Evolutionary conservation across 2,888 invertebrate species (phyloP).

Genomic region (Limnephilus rhombicus): DNA sequence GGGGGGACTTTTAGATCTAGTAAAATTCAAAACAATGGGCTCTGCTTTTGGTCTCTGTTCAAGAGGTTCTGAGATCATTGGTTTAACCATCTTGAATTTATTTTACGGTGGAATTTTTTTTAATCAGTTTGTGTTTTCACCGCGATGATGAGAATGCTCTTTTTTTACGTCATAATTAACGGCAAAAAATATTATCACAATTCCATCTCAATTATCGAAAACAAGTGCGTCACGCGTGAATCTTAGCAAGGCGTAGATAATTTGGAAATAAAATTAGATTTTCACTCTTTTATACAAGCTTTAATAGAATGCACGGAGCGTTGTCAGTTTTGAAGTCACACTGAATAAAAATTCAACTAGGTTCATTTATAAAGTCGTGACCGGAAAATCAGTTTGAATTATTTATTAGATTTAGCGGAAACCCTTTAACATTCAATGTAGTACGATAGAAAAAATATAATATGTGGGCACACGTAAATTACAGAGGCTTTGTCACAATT

Average conservation of each 20-base stretch:
- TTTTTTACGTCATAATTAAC: background rate
- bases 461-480: background rate
- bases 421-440: background rate
- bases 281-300: too few relatives aligned
- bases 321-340: background rate
- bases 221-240: background rate
- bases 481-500: background rate
- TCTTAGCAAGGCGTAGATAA: background rate
- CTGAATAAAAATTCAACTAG: background rate
- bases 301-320: background rate
- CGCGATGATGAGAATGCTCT: background rate
- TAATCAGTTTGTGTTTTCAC: background rate
- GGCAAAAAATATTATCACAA: background rate
- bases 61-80: background rate
- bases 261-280: too few relatives aligned
- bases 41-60: background rate
- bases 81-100: background rate
- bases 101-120: background rate
- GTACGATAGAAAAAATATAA: background rate
- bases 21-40: conserved; percentile 17
- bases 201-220: background rate
- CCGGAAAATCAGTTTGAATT: conserved; percentile 13
- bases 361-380: background rate
- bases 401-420: conserved; percentile 13
- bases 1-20: background rate